Percentiles rank a stretch among this genome's conserved stretches.
Conservation (phyloP, 2,113 vertebrate genomes). For the Oreochromis tanganicae region DNA sequence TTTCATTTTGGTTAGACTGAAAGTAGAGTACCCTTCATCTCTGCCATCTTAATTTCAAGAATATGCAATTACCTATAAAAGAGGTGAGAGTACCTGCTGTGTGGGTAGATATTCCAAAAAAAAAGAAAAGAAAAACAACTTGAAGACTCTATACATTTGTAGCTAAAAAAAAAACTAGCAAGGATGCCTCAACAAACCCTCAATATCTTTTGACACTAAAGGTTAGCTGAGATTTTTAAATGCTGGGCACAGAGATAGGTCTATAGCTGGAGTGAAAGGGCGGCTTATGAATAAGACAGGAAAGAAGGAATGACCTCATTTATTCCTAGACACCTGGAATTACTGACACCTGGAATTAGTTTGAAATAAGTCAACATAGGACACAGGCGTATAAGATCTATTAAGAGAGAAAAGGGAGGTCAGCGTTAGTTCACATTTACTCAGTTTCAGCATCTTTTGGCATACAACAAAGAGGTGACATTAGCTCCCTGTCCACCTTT, state of each 20-base stretch:
- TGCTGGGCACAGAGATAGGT: slow-evolving; percentile 9
- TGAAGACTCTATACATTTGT: neutral
- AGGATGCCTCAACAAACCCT: neutral
- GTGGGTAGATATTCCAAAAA: neutral
- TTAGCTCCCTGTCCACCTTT: neutral
- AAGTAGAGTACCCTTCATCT: neutral
- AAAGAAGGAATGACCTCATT: slow-evolving; percentile 29
- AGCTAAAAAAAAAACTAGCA: neutral
- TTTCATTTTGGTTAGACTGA: neutral
- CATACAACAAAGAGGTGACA: neutral
- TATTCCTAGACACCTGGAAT: neutral
- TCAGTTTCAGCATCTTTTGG: neutral
- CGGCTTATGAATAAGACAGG: slow-evolving; percentile 44
- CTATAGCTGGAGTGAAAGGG: slow-evolving; percentile 36
- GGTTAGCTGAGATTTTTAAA: slow-evolving; percentile 37
- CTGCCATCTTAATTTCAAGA: neutral
- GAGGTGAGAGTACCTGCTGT: neutral
- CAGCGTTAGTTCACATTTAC: neutral
- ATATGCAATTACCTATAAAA: neutral
- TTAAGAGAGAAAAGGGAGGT: slow-evolving; percentile 7
- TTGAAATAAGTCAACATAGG: slow-evolving; percentile 5
- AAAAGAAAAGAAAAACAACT: neutral
- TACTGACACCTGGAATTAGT: slow-evolving; percentile 10
- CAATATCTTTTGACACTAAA: slow-evolving; percentile 19
- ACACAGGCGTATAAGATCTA: neutral